Conservation (phyloP, 1,140 invertebrate genomes). For the Centruroides vittatus region DNA sequence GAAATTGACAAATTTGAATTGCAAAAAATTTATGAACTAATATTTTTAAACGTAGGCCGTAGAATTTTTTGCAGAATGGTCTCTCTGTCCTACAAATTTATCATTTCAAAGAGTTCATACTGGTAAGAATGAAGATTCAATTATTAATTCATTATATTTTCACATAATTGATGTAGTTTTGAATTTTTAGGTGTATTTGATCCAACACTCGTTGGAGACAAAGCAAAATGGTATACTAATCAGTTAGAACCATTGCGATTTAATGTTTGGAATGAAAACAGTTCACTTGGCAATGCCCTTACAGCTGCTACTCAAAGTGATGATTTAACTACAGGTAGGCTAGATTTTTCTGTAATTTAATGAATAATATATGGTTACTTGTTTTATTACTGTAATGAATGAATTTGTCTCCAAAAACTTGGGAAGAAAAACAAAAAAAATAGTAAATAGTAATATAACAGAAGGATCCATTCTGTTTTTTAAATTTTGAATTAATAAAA, state of each 20-base stretch:
- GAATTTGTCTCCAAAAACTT: neutral
- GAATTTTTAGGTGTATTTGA: constrained; percentile 54
- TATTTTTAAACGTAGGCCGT: constrained; percentile 51
- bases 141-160: neutral
- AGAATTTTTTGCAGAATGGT: constrained; percentile 97
- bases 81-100: constrained; percentile 88
- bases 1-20: too few relatives aligned
- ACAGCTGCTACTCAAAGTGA: constrained; percentile 48
- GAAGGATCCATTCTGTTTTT: too few relatives aligned
- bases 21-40: too few relatives aligned
- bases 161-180: constrained; percentile 22
- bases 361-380: neutral
- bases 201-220: constrained; percentile 79
- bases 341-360: constrained; percentile 2
- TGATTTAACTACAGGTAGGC: constrained; percentile 57
- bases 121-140: constrained; percentile 27
- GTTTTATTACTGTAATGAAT: neutral
- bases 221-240: constrained; percentile 81
- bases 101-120: constrained; percentile 94
- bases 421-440: too few relatives aligned
- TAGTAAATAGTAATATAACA: too few relatives aligned
- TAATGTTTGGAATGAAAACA: constrained; percentile 75
- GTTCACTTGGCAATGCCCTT: constrained; percentile 58
- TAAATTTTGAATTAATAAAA: too few relatives aligned
- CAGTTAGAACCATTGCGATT: constrained; percentile 78